Evolutionary conservation across 2,113 vertebrate species (phyloP), one percentile per base, ranked within the genome.

Genomic region (Mandrillus leucophaeus): DNA sequence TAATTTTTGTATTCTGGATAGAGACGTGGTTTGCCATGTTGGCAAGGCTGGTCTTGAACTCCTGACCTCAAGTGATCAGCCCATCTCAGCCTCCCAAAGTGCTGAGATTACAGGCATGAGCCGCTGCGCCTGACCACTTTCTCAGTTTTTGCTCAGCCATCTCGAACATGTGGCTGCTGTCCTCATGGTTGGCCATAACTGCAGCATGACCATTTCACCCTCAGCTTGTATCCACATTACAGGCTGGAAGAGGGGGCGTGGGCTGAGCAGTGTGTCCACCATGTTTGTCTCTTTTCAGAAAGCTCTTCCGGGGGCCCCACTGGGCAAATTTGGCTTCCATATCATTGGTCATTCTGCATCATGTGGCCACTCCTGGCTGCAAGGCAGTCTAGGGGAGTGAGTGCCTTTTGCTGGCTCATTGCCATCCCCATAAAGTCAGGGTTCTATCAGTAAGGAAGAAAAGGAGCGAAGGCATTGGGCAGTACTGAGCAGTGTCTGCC

Each of bases 171-270:
- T 50, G 68, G 35, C 59, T 30, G 78, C 79, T 43, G 59, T 68
- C 55, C 13, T 75, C 35, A 9, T 0, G 23, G 64, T 14, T 13
- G 55, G 89, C 43, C 22, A 0, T 8, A 8, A n/a, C 22, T 23
- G 17, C 7, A 35, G 59, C 8, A 43, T 12, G 48, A 64, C 13
- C 14, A 6, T 35, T 40, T 3, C 6, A 1, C 18, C 9, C 5
- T 23, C 27, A 20, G 38, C 3, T 35, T 5, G 1, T 20, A 20
- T 20, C 68, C 2, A 4, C 9, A 1, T 1, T 6, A 9, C 0
- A 17, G 79, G 48, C 14, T 2, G 45, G 59, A 79, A 10, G 76
- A 90, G 38, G 35, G 66, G 70, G 17, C 3, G 8, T 10, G 16
- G 85, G 25, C 59, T 1, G 10, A 22, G n/a, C 12, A 30, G 40